Percentiles rank a stretch among this genome's conserved stretches.
Conservation (phyloP, 2,113 vertebrate genomes). For the Hassar affinis region DNA sequence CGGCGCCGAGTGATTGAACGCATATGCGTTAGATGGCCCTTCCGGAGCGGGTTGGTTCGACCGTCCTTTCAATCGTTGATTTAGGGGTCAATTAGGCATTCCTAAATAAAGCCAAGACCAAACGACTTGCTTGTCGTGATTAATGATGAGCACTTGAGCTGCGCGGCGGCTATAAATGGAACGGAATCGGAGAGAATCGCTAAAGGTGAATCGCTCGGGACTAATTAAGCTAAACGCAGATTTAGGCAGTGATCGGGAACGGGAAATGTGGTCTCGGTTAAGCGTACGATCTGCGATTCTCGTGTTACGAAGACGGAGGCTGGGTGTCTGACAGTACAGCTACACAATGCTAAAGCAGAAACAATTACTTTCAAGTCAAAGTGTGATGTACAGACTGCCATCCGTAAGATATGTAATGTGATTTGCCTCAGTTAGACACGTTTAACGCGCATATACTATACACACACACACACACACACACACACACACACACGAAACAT, state of each 20-base stretch:
- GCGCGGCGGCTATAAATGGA: neutral
- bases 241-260: neutral
- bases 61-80: neutral
- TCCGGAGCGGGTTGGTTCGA: neutral
- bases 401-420: neutral
- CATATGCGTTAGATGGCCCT: neutral
- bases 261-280: slow-evolving; percentile 16
- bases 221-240: slow-evolving; percentile 6
- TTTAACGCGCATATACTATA: neutral
- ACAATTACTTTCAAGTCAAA: neutral
- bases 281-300: neutral
- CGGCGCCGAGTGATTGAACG: neutral
- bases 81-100: slow-evolving; percentile 23
- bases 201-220: neutral
- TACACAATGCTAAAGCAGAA: neutral
- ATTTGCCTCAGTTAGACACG: neutral
- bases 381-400: neutral
- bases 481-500: neutral
- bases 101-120: slow-evolving; percentile 2
- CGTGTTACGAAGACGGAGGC: neutral
- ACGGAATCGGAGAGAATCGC: neutral
- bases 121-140: slow-evolving; percentile 12
- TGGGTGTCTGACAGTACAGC: neutral
- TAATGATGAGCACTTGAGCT: neutral
- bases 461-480: neutral